Percentiles rank a stretch among this genome's conserved stretches.
phyloP scores from a whole-genome alignment of 1,140 invertebrate genomes.

The Scaptomyza pallida region DNA sequence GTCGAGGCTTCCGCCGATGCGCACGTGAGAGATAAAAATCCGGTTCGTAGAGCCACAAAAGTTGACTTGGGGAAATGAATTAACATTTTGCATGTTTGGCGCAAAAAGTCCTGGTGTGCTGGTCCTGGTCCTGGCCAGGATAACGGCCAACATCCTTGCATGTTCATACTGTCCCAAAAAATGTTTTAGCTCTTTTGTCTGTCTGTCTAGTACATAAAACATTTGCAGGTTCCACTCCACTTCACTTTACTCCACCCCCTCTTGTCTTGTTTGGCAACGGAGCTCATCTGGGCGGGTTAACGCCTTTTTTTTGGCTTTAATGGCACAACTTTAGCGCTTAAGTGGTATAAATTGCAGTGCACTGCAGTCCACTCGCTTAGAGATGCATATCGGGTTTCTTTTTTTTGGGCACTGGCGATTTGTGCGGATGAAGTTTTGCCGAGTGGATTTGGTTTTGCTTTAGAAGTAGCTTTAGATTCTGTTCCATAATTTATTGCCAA shows the following conservation, averaged over 20 bases:
- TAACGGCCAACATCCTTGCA: conserved; percentile 17
- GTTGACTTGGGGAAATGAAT: conserved; percentile 70
- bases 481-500: conserved; percentile 31
- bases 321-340: conserved; percentile 75
- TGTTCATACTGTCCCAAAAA: conserved; percentile 17
- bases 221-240: conserved; percentile 49
- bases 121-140: conserved; percentile 7
- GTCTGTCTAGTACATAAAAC: conserved; percentile 60
- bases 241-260: neutral
- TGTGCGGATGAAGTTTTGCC: neutral
- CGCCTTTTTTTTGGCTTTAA: conserved; percentile 78
- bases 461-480: conserved; percentile 5
- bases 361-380: conserved; percentile 43
- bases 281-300: conserved; percentile 58
- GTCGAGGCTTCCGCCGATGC: conserved; percentile 26
- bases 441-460: conserved; percentile 16
- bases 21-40: conserved; percentile 69
- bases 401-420: conserved; percentile 8
- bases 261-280: conserved; percentile 37
- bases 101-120: conserved; percentile 22
- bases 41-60: conserved; percentile 58
- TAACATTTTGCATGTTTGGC: conserved; percentile 78
- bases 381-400: conserved; percentile 73
- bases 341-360: conserved; percentile 76
- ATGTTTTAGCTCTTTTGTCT: conserved; percentile 51